Conservation (phyloP, 2,888 invertebrate species). For the Siphlonurus alternatus region DNA sequence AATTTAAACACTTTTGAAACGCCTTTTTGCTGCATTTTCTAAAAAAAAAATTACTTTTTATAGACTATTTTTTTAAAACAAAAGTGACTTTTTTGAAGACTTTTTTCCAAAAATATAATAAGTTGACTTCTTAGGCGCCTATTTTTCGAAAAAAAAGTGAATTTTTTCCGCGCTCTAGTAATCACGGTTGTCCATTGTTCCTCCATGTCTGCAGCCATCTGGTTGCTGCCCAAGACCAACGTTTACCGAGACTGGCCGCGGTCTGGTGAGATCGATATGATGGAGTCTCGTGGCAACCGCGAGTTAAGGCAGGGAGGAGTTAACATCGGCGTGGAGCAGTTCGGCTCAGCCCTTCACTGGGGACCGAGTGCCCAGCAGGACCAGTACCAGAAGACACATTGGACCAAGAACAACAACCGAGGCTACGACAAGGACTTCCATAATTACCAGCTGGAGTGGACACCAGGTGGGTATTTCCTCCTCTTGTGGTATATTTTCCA, state of each 20-base stretch:
- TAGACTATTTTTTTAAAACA: no score
- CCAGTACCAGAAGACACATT: conserved; percentile 35
- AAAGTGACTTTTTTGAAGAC: conserved; percentile 8
- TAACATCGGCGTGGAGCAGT: conserved; percentile 40
- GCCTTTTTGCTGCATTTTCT: no score
- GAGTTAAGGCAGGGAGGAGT: conserved; percentile 21
- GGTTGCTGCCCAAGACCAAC: conserved; percentile 46
- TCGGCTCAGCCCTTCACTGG: conserved; percentile 45
- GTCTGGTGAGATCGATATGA: conserved; percentile 54
- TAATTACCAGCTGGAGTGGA: conserved; percentile 48
- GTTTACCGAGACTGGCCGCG: conserved; percentile 50
- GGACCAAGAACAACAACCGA: conserved; percentile 18
- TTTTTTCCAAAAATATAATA: no score
- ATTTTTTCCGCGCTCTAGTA: no score
- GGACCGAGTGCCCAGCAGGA: conserved; percentile 40
- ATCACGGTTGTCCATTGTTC: no score
- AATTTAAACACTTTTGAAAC: no score
- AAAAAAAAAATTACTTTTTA: no score
- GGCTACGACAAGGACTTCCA: conserved; percentile 39
- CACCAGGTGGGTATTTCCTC: conserved; percentile 27
- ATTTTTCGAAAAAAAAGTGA: no score
- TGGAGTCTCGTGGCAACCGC: conserved; percentile 46
- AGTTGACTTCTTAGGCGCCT: no score
- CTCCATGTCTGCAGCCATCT: conserved; percentile 44
- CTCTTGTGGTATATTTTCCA: no score